phyloP scores from a whole-genome alignment of 2,797 vertebrate species.

The Macrochelys suwanniensis region DNA sequence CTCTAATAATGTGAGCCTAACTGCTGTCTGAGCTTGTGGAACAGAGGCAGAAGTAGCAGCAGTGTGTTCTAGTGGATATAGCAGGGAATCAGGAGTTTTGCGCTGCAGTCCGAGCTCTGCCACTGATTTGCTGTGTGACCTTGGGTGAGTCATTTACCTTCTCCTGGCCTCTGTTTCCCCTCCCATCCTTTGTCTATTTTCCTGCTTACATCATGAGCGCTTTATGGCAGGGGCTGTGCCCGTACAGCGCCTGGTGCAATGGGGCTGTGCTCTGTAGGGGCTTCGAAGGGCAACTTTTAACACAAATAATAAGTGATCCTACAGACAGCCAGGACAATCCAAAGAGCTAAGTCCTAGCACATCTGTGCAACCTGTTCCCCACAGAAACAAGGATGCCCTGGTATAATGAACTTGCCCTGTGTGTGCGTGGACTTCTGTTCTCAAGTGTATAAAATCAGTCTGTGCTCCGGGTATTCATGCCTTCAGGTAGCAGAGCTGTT shows the following conservation, averaged over 20 bases:
- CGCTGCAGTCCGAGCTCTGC: background rate
- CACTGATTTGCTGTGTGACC: background rate
- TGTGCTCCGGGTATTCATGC: background rate
- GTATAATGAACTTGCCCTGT: background rate
- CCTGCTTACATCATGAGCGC: background rate
- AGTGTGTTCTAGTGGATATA: background rate
- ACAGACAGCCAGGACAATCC: no score
- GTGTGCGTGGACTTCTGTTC: background rate
- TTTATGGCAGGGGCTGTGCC: background rate
- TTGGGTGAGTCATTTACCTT: background rate
- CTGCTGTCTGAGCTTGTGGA: background rate
- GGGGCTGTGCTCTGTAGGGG: background rate
- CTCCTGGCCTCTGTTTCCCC: background rate
- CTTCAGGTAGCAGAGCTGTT: no score
- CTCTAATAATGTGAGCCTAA: background rate
- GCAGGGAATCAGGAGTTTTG: background rate
- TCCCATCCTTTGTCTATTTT: background rate
- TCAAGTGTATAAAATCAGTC: background rate
- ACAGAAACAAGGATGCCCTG: background rate
- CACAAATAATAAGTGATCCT: background rate
- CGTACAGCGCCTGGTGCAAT: accelerated
- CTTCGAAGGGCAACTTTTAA: background rate
- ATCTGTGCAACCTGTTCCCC: background rate
- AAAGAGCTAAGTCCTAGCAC: no score
- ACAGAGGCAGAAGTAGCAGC: background rate